Conservation (phyloP, 30 jellyfish, hydroid and myxozoan genomes). For the Phacellophora camtschatica region DNA sequence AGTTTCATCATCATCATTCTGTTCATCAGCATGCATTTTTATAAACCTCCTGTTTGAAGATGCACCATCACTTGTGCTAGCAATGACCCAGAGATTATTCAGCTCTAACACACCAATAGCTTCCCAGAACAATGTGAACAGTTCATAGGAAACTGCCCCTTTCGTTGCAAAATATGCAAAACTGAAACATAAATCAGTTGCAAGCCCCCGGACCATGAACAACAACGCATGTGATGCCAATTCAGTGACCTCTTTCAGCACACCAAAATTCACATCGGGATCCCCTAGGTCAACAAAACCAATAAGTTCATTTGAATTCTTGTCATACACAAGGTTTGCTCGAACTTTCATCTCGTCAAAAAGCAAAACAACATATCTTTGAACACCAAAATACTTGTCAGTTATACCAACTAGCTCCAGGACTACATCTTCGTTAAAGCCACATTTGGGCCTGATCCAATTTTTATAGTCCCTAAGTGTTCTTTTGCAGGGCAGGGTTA, state of each 20-base stretch:
- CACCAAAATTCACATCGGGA: slow-evolving; percentile 14
- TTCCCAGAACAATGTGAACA: slow-evolving; percentile 29
- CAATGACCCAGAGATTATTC: neutral
- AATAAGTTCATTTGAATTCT: slow-evolving; percentile 14
- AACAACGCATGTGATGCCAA: slow-evolving; percentile 55
- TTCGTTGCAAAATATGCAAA: slow-evolving; percentile 69
- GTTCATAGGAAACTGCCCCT: slow-evolving; percentile 6
- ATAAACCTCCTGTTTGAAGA: slow-evolving; percentile 26
- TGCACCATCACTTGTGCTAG: slow-evolving; percentile 32
- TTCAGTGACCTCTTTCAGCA: slow-evolving; percentile 30
- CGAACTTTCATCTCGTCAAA: slow-evolving; percentile 29
- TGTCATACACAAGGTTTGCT: slow-evolving; percentile 37
- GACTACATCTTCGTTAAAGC: slow-evolving; percentile 26
- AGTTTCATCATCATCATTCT: neutral
- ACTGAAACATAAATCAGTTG: slow-evolving; percentile 1
- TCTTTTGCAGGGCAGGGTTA: slow-evolving; percentile 65
- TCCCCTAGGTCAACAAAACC: slow-evolving; percentile 52
- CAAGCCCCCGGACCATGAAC: slow-evolving; percentile 46
- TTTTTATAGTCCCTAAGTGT: slow-evolving; percentile 59
- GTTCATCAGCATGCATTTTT: slow-evolving; percentile 7
- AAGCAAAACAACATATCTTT: slow-evolving; percentile 18
- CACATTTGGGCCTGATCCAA: slow-evolving; percentile 50
- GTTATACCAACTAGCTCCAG: neutral
- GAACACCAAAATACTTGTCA: slow-evolving; percentile 6
- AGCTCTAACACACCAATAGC: slow-evolving; percentile 36